These are phyloP conservation scores for Tinea trinotella DNA, from an alignment of 2,888 invertebrate species.

Conservation along the genomic window DNA sequence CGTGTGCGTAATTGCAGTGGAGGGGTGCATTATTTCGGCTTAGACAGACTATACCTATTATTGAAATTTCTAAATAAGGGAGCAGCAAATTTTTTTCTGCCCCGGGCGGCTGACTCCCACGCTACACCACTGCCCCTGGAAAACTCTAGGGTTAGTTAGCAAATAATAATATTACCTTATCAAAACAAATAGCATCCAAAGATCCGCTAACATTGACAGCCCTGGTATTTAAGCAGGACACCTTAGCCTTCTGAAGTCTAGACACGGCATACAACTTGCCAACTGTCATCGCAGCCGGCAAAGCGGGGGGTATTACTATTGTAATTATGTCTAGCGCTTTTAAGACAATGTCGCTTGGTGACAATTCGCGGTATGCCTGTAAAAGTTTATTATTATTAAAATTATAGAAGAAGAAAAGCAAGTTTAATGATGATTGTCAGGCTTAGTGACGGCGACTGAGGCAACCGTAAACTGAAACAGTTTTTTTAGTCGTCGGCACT, in stretches of 20 bases:
- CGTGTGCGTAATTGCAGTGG: no score
- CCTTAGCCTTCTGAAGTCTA: constrained; percentile 81
- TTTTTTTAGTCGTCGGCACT: no score
- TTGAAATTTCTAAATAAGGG: no score
- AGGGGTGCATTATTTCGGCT: no score
- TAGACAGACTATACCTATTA: no score
- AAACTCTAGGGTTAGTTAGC: no score
- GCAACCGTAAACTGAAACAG: no score
- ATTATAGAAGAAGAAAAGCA: neutral
- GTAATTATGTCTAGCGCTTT: constrained; percentile 94
- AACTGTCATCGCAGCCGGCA: constrained; percentile 97
- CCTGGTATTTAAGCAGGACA: constrained; percentile 93
- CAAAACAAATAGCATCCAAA: constrained; percentile 91
- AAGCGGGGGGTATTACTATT: constrained; percentile 94
- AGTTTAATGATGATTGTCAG: neutral
- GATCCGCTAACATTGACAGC: constrained; percentile 95
- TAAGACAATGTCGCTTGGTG: constrained; percentile 75
- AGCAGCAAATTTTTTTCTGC: no score
- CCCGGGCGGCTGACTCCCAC: no score
- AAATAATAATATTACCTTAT: constrained; percentile 78
- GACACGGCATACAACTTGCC: constrained; percentile 92
- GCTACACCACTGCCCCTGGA: no score
- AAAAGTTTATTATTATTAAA: constrained; percentile 21
- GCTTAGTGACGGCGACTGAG: neutral
- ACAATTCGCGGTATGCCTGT: constrained; percentile 74